Percentiles rank a stretch among this genome's conserved stretches.
Evolutionary conservation across 2,888 invertebrate species (phyloP).

Genomic region (Scaptomyza caliginosa): DNA sequence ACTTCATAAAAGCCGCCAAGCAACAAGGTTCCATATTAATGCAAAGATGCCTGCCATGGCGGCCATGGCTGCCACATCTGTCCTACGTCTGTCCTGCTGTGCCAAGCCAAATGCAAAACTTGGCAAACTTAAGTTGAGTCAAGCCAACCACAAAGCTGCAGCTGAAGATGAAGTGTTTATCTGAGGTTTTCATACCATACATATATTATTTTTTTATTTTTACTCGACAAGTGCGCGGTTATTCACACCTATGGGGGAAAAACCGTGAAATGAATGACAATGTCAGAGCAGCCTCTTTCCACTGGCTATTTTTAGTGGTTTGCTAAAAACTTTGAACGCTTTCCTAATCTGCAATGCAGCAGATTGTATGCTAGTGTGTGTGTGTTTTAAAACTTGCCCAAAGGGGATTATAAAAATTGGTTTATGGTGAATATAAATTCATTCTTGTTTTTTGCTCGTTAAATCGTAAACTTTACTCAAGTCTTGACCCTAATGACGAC

Average conservation of each 20-base stretch:
- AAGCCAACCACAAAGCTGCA: slow-evolving; percentile 37
- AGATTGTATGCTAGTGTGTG: neutral
- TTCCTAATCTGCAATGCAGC: slow-evolving; percentile 44
- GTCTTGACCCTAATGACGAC: slow-evolving; percentile 49
- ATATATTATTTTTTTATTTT: neutral
- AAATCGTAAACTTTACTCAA: slow-evolving; percentile 34
- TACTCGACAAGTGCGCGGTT: slow-evolving; percentile 53
- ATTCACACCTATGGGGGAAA: slow-evolving; percentile 68
- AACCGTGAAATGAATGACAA: slow-evolving; percentile 31
- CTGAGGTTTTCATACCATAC: slow-evolving; percentile 36
- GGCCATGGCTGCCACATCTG: neutral
- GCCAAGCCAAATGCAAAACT: slow-evolving; percentile 53
- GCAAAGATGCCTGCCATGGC: slow-evolving; percentile 24
- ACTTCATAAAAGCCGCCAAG: slow-evolving; percentile 40
- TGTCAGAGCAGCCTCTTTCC: slow-evolving; percentile 18
- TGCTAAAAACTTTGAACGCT: slow-evolving; percentile 36
- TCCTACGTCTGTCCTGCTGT: slow-evolving; percentile 12
- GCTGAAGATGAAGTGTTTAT: slow-evolving; percentile 60
- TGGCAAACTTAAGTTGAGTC: slow-evolving; percentile 39
- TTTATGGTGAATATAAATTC: slow-evolving; percentile 41
- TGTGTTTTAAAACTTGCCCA: slow-evolving; percentile 25
- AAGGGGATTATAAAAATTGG: slow-evolving; percentile 51
- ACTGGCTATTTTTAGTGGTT: slow-evolving; percentile 11
- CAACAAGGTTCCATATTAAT: slow-evolving; percentile 36
- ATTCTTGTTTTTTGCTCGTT: slow-evolving; percentile 13